These are phyloP conservation scores for Lophura nycthemera DNA, from an alignment of 2,113 vertebrate species.

Conservation along the genomic window DNA sequence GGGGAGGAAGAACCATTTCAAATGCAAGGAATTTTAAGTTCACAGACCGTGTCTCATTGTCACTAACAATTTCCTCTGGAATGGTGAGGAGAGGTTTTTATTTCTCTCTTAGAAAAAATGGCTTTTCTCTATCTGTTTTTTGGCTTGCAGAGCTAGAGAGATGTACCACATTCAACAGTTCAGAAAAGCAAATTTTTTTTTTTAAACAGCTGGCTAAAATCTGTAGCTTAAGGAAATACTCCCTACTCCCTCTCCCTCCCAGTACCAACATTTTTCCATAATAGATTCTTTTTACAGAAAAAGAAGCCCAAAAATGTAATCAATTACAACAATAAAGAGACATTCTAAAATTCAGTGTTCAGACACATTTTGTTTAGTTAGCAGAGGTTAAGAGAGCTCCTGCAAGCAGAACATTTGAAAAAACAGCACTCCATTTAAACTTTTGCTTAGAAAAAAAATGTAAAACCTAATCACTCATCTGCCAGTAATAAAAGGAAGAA, in stretches of 20 bases:
- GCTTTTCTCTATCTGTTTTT: background rate
- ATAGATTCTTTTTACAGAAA: background rate
- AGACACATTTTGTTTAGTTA: background rate
- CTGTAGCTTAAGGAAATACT: background rate
- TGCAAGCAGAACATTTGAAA: background rate
- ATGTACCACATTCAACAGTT: background rate
- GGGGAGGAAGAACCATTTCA: constrained; percentile 1
- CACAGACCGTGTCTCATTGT: constrained; percentile 35
- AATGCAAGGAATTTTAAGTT: constrained; percentile 62
- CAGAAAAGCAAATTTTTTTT: background rate
- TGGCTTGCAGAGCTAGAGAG: background rate
- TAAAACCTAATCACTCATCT: background rate
- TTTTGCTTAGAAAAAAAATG: background rate
- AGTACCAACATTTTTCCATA: background rate
- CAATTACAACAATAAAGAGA: background rate
- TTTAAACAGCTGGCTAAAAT: background rate
- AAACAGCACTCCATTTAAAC: background rate
- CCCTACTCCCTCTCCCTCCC: background rate
- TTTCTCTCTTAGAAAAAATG: background rate
- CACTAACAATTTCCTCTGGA: constrained; percentile 45
- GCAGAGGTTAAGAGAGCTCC: background rate
- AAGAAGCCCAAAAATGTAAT: background rate
- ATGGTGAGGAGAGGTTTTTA: background rate
- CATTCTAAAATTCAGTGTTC: background rate
- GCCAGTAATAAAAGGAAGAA: background rate